These are phyloP conservation scores for Ophthalmolycus amberensis DNA, from an alignment of 2,113 vertebrate species.

Conservation along the genomic window DNA sequence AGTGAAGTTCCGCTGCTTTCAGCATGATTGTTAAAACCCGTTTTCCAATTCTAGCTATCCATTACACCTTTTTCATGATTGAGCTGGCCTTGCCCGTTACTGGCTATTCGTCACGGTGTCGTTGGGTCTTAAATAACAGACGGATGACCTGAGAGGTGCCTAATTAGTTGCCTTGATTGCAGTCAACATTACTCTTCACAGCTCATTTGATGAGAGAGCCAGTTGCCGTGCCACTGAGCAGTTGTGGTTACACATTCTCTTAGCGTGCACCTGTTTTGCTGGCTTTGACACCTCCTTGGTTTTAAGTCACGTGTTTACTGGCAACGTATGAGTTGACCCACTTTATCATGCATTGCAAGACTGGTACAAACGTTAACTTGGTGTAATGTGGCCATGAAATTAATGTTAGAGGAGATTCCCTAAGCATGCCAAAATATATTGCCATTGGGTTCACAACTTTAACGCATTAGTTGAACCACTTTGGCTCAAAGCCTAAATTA, in stretches of 20 bases:
- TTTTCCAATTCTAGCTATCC: neutral
- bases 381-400: no score
- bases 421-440: neutral
- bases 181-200: neutral
- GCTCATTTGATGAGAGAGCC: no score
- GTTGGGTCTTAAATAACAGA: neutral
- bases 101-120: neutral
- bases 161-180: neutral
- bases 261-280: neutral
- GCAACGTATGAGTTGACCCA: neutral
- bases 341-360: neutral
- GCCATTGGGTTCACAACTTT: neutral
- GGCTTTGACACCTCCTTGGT: neutral
- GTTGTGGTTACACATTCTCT: neutral
- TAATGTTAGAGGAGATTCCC: neutral
- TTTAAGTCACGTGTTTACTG: neutral
- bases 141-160: neutral
- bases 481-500: neutral
- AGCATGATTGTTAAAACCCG: neutral
- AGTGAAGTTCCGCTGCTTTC: conserved; percentile 3
- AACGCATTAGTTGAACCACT: neutral
- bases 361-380: neutral
- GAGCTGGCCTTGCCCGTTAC: neutral
- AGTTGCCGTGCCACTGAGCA: neutral
- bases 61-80: neutral